phyloP scores from a whole-genome alignment of 1,140 invertebrate genomes.

The Cecropterus lyciades region DNA sequence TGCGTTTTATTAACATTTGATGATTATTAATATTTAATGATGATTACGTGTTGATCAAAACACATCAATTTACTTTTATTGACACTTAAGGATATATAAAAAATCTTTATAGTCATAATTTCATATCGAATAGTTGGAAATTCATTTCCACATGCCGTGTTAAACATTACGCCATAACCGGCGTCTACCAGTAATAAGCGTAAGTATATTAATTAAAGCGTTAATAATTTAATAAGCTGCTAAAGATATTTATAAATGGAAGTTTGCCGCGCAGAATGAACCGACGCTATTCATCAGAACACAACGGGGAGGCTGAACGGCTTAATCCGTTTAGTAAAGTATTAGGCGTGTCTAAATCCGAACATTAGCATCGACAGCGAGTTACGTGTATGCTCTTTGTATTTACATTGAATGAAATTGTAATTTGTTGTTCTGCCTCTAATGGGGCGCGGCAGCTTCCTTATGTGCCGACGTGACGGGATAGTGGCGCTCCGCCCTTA shows the following conservation, averaged over 20 bases:
- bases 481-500: slow-evolving; percentile 55
- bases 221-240: slow-evolving; percentile 29
- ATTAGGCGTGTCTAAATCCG: slow-evolving; percentile 71
- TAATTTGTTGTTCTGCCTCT: slow-evolving; percentile 72
- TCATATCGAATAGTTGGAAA: too few relatives aligned
- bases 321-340: slow-evolving; percentile 69
- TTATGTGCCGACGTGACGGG: slow-evolving; percentile 62
- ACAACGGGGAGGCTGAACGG: slow-evolving; percentile 55
- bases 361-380: slow-evolving; percentile 62
- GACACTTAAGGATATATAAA: too few relatives aligned
- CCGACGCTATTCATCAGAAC: slow-evolving; percentile 53
- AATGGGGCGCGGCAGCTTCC: slow-evolving; percentile 63
- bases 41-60: too few relatives aligned
- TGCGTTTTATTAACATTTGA: too few relatives aligned
- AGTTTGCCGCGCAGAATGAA: slow-evolving; percentile 48
- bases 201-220: slow-evolving; percentile 7
- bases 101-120: too few relatives aligned
- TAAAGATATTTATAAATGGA: slow-evolving; percentile 26
- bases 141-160: neutral
- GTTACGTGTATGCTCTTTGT: slow-evolving; percentile 52
- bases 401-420: slow-evolving; percentile 82
- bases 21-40: too few relatives aligned
- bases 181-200: slow-evolving; percentile 2
- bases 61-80: too few relatives aligned
- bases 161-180: neutral